Evolutionary conservation across 2,113 vertebrate genomes (phyloP), one percentile per base, ranked within the genome.

Genomic region (Rhea pennata): DNA sequence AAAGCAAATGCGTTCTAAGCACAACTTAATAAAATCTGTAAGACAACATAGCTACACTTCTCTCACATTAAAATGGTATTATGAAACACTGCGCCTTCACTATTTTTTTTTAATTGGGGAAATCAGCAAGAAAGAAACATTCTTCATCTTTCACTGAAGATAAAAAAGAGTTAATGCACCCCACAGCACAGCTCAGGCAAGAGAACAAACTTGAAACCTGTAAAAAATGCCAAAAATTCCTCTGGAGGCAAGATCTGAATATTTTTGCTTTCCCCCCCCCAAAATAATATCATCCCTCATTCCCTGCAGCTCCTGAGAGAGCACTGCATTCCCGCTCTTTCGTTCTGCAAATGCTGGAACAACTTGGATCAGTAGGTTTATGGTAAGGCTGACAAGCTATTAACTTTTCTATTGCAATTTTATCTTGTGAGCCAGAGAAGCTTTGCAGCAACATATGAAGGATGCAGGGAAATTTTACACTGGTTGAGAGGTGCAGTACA

Each of bases 71-170:
- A 96, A 92, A 76, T 53, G 26, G 44, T 67, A 22, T 78, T 92
- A 53, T 4, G 19, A 82, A 91, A 67, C 39, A 46, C 13, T 56
- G 12, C 31, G 31, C 50, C 93, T 94, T 76, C 40, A 50, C 31
- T 77, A 21, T 33, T 5, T 48, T 21, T 87, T 87, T 84, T 71
- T 73, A 84, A 46, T 58, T 75, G 85, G 22, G 26, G 29, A 85
- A 82, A 89, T 93, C 31, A 72, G 48, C 42, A 94, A 53, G 59
- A 86, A 94, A 95, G 39, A 75, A 91, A 81, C 26, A 62, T 72
- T 85, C 33, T 85, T 91, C 26, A 51, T 59, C 16, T 92, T 96
- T 91, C 88, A 88, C 51, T 96, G 62, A 84, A 95, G 94, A 78
- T 77, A 66, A 56, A 39, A 51, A 77, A 40, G 44, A 81, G 7